A percentile compares a stretch with the other conserved stretches of the same genome.
phyloP scores from a whole-genome alignment of 2,888 invertebrate species.

The Tinea trinotella region DNA sequence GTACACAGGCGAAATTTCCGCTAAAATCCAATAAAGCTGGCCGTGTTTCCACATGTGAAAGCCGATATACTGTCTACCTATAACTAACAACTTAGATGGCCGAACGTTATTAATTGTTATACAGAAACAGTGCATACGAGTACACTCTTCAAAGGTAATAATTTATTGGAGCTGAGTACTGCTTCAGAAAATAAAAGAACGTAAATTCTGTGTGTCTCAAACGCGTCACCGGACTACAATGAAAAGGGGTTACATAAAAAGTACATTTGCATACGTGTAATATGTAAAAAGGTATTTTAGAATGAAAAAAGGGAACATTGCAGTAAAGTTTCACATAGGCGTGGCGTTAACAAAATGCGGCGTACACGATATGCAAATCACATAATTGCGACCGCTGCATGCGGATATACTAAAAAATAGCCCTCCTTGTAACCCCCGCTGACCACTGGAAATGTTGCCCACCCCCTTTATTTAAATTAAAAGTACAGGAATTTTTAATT shows the following conservation, averaged over 20 bases:
- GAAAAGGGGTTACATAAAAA: conserved; percentile 10
- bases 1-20: conserved; percentile 52
- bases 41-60: conserved; percentile 33
- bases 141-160: too few species aligned
- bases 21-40: conserved; percentile 61
- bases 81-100: background rate
- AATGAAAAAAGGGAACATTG: conserved; percentile 10
- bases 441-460: conserved; percentile 14
- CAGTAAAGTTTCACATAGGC: conserved; percentile 17
- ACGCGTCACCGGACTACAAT: background rate
- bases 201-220: too few species aligned
- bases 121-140: background rate
- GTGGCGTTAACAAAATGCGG: conserved; percentile 21
- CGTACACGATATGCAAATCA: conserved; percentile 44
- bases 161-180: too few species aligned
- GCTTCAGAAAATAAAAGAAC: too few species aligned
- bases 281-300: conserved; percentile 16
- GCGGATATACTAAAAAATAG: conserved; percentile 26
- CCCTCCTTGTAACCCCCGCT: conserved; percentile 21
- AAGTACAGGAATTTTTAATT: conserved; percentile 3
- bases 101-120: background rate
- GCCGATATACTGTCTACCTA: conserved; percentile 28
- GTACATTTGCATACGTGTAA: conserved; percentile 11
- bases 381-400: conserved; percentile 39
- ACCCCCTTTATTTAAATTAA: conserved; percentile 18